Evolutionary conservation across 2,888 invertebrate genomes (phyloP), one percentile per base, ranked within the genome.

Genomic region (Helleia helle): DNA sequence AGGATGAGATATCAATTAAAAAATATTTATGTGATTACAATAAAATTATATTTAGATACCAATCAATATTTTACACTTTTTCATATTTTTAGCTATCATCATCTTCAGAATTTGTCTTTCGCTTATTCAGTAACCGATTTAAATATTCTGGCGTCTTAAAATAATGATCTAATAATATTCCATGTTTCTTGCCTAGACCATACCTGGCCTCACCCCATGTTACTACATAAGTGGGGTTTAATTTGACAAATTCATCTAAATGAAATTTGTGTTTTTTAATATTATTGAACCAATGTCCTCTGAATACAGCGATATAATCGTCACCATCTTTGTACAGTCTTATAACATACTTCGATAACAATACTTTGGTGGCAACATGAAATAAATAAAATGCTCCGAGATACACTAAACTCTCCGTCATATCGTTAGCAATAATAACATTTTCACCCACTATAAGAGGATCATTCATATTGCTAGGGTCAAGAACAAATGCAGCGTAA

Each of bases 141-240:
- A 73, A 76, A 58, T 75, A 58, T 54, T 77, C 72, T 17, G 81
- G 79, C 8, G 79, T 74, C 51, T 79, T 83, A 41, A 84, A 84
- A 49, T 81, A 77, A 27, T 65, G 53, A 29, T 79, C 76, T 26
- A 84, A 50, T 42, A 84, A 48, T 27, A 84, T 80, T 4, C 63
- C 80, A 54, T 79, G 70, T 55, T 71, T 77, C 4, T 64, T 65
- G 9, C 81, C 80, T 14, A 84, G 58, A 25, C 55, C 54, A 59
- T 66, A 83, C 51, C 80, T 68, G 11, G 81, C 60, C 51, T 80
- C 72, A 40, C 73, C 65, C 84, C 84, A 84, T 22, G 77, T 53
- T 1, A 81, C 60, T 15, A 76, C 55, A 31, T 65, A 42, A 24
- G 67, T 66, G 1, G 76, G 69, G 2, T 56, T 71, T 11, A 77